Evolutionary conservation across 2,797 vertebrate genomes (phyloP).

Genomic region (Malurus leucopterus): DNA sequence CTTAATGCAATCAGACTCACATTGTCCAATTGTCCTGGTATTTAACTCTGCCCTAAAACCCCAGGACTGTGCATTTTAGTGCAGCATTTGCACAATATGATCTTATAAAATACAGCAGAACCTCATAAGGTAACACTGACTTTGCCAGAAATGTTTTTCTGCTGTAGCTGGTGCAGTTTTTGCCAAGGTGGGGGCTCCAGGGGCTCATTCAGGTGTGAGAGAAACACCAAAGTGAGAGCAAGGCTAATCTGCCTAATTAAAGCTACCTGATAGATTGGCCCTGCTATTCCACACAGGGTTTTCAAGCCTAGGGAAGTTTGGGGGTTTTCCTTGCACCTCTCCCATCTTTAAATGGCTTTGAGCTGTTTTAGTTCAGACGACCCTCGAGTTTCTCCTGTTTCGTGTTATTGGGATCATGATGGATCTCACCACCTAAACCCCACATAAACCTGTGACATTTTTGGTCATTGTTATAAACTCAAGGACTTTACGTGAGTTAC

Average conservation of each 20-base stretch:
- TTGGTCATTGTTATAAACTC: neutral
- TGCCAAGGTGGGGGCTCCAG: neutral
- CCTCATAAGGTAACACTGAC: neutral
- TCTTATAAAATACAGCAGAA: neutral
- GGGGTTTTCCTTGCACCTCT: fast-evolving
- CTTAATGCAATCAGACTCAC: neutral
- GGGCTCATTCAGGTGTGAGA: neutral
- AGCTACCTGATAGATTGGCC: neutral
- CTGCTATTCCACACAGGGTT: neutral
- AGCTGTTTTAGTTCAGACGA: neutral
- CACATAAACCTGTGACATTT: neutral
- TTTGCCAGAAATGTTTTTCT: neutral
- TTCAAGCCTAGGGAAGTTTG: neutral
- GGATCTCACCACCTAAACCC: neutral
- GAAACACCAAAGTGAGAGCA: neutral
- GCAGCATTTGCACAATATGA: neutral
- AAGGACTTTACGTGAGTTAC: neutral
- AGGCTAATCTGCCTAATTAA: neutral
- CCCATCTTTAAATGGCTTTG: neutral
- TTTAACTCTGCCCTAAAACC: neutral
- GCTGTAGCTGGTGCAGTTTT: neutral
- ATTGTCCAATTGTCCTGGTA: neutral
- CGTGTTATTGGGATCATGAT: neutral
- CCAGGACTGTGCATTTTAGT: neutral
- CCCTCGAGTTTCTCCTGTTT: neutral